These are phyloP conservation scores for Podabrus alpinus DNA, from an alignment of 2,888 invertebrate species.

Conservation along the genomic window DNA sequence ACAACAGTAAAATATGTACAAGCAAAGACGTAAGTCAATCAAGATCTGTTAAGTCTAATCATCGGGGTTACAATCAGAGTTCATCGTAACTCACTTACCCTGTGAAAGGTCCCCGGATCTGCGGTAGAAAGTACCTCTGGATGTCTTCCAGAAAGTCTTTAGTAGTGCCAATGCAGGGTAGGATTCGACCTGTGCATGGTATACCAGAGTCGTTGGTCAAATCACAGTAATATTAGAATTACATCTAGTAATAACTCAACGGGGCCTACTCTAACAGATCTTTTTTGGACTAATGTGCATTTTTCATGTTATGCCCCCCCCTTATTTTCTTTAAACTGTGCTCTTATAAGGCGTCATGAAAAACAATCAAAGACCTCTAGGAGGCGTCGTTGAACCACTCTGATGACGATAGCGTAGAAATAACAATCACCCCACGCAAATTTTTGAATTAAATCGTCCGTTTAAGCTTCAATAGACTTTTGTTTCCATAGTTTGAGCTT, in stretches of 20 bases:
- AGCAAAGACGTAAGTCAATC: background rate
- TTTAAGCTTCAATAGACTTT: too few relatives aligned
- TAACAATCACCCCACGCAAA: too few relatives aligned
- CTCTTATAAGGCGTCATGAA: too few relatives aligned
- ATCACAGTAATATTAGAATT: background rate
- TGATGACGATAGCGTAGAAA: too few relatives aligned
- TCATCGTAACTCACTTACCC: background rate
- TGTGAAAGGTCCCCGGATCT: background rate
- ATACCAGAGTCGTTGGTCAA: background rate
- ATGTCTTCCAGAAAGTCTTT: background rate
- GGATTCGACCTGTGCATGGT: background rate
- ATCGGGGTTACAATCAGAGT: background rate
- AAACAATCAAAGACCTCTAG: too few relatives aligned
- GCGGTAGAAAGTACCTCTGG: background rate
- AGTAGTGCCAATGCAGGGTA: background rate
- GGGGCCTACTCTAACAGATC: background rate
- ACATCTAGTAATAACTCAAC: background rate
- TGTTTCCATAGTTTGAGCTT: too few relatives aligned
- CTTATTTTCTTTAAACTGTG: too few relatives aligned
- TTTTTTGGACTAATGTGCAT: too few relatives aligned
- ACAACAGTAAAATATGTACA: background rate
- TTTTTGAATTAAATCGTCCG: too few relatives aligned
- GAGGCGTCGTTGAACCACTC: too few relatives aligned
- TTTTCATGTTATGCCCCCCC: too few relatives aligned
- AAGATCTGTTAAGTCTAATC: background rate